These are phyloP conservation scores for Struthidea cinerea DNA, from an alignment of 2,113 vertebrate species.

Conservation along the genomic window DNA sequence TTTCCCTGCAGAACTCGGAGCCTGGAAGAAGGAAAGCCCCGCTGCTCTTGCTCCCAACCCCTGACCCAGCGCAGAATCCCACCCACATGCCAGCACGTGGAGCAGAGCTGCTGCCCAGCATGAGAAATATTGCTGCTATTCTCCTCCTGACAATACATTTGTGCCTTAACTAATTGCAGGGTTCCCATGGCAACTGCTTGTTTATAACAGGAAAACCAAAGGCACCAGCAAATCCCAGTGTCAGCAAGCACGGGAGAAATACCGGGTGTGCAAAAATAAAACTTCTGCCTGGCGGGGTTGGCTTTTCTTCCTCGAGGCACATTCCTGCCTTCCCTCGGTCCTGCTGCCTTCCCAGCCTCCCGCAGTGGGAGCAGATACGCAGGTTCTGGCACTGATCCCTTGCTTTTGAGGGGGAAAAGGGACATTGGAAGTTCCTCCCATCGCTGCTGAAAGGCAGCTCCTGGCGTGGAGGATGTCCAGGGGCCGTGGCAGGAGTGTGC, in stretches of 20 bases:
- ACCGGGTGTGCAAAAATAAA: background rate
- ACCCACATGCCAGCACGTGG: constrained; percentile 30
- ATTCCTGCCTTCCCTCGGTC: fast-evolving
- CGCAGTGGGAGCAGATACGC: background rate
- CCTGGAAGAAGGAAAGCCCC: background rate
- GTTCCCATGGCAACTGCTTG: constrained; percentile 61
- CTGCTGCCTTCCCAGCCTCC: background rate
- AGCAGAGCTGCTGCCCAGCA: constrained; percentile 21
- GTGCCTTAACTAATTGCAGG: constrained; percentile 43
- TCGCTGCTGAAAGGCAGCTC: background rate
- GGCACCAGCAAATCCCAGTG: background rate
- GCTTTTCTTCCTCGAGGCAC: background rate
- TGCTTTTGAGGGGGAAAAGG: background rate
- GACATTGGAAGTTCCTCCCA: background rate
- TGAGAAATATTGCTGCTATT: background rate
- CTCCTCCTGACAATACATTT: constrained; percentile 39
- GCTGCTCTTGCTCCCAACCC: background rate
- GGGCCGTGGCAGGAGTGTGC: background rate
- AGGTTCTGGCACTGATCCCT: background rate
- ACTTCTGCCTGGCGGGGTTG: background rate
- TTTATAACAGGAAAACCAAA: constrained; percentile 29
- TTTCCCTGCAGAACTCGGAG: background rate
- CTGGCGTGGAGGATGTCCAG: fast-evolving
- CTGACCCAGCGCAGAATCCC: background rate
- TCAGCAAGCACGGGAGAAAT: background rate